Percentiles rank a stretch among this genome's conserved stretches.
phyloP scores from a whole-genome alignment of 2,888 invertebrate genomes.

The Zaprionus obscuricornis region DNA sequence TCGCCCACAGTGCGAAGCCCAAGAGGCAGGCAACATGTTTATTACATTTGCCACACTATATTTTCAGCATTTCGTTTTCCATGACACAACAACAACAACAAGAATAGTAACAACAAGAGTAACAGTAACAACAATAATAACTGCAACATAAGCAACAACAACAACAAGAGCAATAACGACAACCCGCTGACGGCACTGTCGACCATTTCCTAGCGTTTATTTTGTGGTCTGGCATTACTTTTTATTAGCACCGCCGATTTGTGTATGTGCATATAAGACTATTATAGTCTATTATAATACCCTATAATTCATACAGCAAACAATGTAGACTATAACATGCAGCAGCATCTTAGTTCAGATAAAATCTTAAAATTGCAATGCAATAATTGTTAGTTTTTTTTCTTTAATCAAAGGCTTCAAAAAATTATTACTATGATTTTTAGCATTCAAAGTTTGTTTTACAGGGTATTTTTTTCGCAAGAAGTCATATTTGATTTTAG shows the following conservation, averaged over 20 bases:
- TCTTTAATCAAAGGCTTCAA: no score
- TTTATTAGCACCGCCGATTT: constrained; percentile 69
- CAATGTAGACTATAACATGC: no score
- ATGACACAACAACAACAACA: constrained; percentile 29
- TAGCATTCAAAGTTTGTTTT: no score
- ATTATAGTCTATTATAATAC: constrained; percentile 31
- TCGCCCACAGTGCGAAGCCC: constrained; percentile 50
- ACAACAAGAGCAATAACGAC: constrained; percentile 22
- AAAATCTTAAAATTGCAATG: no score
- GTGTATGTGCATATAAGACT: no score
- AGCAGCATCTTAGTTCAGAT: no score
- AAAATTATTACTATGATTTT: no score
- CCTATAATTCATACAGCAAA: background rate
- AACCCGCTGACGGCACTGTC: constrained; percentile 44
- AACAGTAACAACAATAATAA: constrained; percentile 4
- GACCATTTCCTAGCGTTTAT: constrained; percentile 72
- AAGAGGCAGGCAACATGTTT: constrained; percentile 58
- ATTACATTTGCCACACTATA: constrained; percentile 70
- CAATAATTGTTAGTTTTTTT: no score
- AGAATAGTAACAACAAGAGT: constrained; percentile 11
- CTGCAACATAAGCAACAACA: no score
- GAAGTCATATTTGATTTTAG: background rate
- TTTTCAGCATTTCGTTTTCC: constrained; percentile 59
- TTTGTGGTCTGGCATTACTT: constrained; percentile 67
- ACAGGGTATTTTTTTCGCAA: constrained; percentile 1